Percentiles rank a stretch among this genome's conserved stretches.
These are phyloP conservation scores for Oligia fasciuncula DNA, from an alignment of 2,888 invertebrate genomes.

Conservation along the genomic window DNA sequence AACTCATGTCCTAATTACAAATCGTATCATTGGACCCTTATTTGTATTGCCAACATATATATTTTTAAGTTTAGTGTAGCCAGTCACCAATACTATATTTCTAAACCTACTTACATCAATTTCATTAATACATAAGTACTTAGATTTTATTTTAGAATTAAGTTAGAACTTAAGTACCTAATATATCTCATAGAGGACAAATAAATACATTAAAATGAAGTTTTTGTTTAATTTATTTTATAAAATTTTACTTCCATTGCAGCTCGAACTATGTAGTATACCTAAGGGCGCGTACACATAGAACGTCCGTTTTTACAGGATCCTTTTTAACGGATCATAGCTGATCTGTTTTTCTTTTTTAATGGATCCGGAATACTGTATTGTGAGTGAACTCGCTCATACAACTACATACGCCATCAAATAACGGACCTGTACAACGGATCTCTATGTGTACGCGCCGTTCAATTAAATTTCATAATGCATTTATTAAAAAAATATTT, in stretches of 20 bases:
- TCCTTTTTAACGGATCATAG: too few species aligned
- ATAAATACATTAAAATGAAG: slow-evolving; percentile 15
- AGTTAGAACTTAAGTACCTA: not conserved
- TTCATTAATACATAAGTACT: not conserved
- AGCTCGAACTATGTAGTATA: too few species aligned
- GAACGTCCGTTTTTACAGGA: too few species aligned
- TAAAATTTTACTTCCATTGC: not conserved
- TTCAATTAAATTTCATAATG: too few species aligned
- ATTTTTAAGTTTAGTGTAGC: not conserved
- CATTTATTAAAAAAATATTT: too few species aligned
- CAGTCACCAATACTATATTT: not conserved
- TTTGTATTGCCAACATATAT: not conserved
- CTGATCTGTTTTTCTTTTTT: too few species aligned
- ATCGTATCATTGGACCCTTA: not conserved
- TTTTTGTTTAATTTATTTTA: slow-evolving; percentile 9
- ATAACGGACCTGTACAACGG: too few species aligned
- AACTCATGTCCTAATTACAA: not conserved
- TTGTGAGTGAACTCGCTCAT: too few species aligned
- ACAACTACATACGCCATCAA: too few species aligned
- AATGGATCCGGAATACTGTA: too few species aligned
- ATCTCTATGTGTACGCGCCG: too few species aligned
- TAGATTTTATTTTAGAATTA: slow-evolving; percentile 12
- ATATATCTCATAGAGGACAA: not conserved
- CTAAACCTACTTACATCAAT: not conserved
- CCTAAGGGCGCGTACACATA: too few species aligned